Conservation (phyloP, 2,113 vertebrate species). For the Hippoglossus stenolepis region DNA sequence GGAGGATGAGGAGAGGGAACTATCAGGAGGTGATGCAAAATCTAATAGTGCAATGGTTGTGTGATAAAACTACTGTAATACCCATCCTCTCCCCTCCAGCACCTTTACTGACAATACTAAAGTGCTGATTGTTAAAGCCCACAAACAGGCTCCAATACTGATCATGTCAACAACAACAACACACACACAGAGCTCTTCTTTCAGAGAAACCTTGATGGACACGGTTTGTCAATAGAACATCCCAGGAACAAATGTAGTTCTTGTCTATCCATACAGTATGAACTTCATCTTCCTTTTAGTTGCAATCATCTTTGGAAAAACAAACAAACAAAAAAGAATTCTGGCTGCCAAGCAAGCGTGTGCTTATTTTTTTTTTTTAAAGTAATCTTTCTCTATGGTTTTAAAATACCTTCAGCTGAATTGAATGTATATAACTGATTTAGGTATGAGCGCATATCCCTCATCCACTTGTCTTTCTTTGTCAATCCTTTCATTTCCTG, state of each 20-base stretch:
- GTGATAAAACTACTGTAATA: slow-evolving; percentile 51
- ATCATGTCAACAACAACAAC: slow-evolving; percentile 56
- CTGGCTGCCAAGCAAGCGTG: slow-evolving; percentile 84
- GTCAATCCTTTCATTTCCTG: slow-evolving; percentile 44
- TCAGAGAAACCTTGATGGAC: slow-evolving; percentile 60
- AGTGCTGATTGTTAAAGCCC: slow-evolving; percentile 81
- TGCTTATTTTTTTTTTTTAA: slow-evolving; percentile 76
- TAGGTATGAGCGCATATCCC: slow-evolving; percentile 74
- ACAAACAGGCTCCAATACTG: slow-evolving; percentile 56
- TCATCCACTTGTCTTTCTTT: slow-evolving; percentile 49
- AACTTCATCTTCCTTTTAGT: slow-evolving; percentile 70
- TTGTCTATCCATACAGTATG: slow-evolving; percentile 61
- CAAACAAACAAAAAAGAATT: slow-evolving; percentile 57
- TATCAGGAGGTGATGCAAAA: slow-evolving; percentile 44
- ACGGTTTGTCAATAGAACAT: slow-evolving; percentile 70
- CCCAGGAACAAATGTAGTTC: slow-evolving; percentile 63
- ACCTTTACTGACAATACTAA: slow-evolving; percentile 70
- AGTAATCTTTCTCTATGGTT: slow-evolving; percentile 62
- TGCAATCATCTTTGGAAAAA: slow-evolving; percentile 73
- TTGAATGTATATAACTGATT: slow-evolving; percentile 78
- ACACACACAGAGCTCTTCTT: slow-evolving; percentile 63
- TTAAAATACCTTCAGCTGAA: slow-evolving; percentile 75
- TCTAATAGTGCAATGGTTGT: slow-evolving; percentile 69
- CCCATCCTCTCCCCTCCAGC: slow-evolving; percentile 46
- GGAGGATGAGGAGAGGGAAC: slow-evolving; percentile 39